phyloP scores from a whole-genome alignment of 2,888 invertebrate genomes.

The Willowsia nigromaculata region DNA sequence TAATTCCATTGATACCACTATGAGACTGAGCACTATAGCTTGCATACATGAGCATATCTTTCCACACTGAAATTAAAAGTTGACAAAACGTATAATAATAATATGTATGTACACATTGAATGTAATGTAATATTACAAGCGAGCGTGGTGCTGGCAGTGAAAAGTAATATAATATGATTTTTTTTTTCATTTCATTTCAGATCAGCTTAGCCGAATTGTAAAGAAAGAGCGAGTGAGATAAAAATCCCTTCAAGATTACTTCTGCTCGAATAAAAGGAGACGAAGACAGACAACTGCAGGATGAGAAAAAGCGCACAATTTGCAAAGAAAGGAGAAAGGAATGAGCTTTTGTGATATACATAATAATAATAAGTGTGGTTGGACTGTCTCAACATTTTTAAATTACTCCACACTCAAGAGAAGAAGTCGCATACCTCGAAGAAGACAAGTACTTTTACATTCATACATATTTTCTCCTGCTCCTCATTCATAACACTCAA shows the following conservation, averaged over 20 bases:
- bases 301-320: constrained; percentile 40
- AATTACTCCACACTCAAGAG: constrained; percentile 27
- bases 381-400: constrained; percentile 53
- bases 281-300: constrained; percentile 18
- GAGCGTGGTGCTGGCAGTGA: neutral
- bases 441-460: constrained; percentile 25
- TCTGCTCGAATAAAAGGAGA: constrained; percentile 13
- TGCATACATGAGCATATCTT: neutral
- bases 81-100: neutral
- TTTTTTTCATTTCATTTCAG: constrained; percentile 44
- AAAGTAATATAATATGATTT: constrained; percentile 3
- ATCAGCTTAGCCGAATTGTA: constrained; percentile 37
- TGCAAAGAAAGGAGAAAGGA: constrained; percentile 33
- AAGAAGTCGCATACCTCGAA: constrained; percentile 26
- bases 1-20: neutral
- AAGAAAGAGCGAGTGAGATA: constrained; percentile 12
- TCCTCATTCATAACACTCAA: constrained; percentile 57
- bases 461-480: constrained; percentile 29
- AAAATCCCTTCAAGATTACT: constrained; percentile 36
- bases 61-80: neutral
- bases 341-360: constrained; percentile 61
- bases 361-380: constrained; percentile 16
- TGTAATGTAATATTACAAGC: neutral
- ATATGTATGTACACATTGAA: neutral
- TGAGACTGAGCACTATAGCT: neutral